A percentile compares a stretch with the other conserved stretches of the same genome.
phyloP scores from a whole-genome alignment of 2,797 vertebrate genomes.

The Sciurus vulgaris region DNA sequence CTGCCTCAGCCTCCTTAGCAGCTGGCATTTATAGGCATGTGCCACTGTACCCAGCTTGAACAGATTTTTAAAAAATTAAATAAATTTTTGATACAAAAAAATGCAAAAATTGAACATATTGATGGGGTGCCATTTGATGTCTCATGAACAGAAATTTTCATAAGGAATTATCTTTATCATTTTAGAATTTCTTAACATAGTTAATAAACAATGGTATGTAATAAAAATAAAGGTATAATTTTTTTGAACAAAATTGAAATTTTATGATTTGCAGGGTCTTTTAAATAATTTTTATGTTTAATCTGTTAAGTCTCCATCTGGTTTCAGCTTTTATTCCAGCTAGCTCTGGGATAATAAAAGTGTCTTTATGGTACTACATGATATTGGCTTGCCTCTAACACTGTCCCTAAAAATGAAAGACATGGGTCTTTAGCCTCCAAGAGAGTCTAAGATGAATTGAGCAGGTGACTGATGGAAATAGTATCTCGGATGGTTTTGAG shows the following conservation, averaged over 20 bases:
- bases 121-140: neutral
- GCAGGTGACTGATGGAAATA: neutral
- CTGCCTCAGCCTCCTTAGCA: neutral
- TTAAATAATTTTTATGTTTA: slow-evolving; percentile 33
- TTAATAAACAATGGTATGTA: neutral
- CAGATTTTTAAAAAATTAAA: neutral
- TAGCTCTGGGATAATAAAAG: neutral
- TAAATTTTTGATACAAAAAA: neutral
- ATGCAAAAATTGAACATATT: neutral
- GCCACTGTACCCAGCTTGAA: neutral
- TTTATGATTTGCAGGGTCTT: slow-evolving; percentile 32
- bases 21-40: neutral
- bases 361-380: neutral
- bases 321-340: slow-evolving; percentile 18
- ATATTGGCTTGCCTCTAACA: neutral
- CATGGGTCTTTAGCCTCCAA: neutral
- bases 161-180: slow-evolving; percentile 32
- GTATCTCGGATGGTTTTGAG: neutral
- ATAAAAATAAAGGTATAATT: neutral
- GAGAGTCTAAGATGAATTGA: neutral
- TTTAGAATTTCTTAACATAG: neutral
- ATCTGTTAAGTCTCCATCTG: neutral
- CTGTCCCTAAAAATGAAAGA: neutral
- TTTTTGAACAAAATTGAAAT: neutral
- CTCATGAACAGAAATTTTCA: neutral